phyloP scores from a whole-genome alignment of 2,113 vertebrate genomes.

The Oryzias melastigma region DNA sequence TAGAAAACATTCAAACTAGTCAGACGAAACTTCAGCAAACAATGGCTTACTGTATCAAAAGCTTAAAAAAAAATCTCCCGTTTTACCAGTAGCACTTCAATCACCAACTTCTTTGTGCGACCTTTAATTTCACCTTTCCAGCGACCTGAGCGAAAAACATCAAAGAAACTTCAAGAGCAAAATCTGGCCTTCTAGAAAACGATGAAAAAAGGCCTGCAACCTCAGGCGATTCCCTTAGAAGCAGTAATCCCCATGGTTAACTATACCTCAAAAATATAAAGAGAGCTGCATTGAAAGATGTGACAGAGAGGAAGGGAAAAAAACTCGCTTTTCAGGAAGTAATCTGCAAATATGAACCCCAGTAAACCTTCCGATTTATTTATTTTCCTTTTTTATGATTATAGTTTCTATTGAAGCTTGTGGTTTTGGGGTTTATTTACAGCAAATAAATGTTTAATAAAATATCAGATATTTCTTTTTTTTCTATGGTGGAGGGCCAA shows the following conservation, averaged over 20 bases:
- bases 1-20: neutral
- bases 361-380: neutral
- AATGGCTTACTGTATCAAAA: neutral
- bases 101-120: constrained; percentile 35
- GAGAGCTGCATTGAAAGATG: constrained; percentile 15
- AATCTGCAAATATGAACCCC: neutral
- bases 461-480: too few relatives aligned
- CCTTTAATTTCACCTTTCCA: constrained; percentile 37
- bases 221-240: constrained; percentile 38
- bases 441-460: too few relatives aligned
- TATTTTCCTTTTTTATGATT: neutral
- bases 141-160: constrained; percentile 23
- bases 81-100: constrained; percentile 19
- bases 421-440: too few relatives aligned
- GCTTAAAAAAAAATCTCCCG: constrained; percentile 1
- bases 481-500: too few relatives aligned
- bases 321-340: neutral
- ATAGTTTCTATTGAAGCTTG: neutral
- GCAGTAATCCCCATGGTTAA: constrained; percentile 44
- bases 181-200: constrained; percentile 39
- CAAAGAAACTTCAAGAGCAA: constrained; percentile 46
- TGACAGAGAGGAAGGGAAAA: constrained; percentile 13
- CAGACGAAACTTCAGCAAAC: constrained; percentile 1
- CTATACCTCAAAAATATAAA: constrained; percentile 34
- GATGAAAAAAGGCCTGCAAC: constrained; percentile 37